Evolutionary conservation across 53 echinoderm and acorn worm genomes (phyloP).

Genomic region (Pentamera pediparva): DNA sequence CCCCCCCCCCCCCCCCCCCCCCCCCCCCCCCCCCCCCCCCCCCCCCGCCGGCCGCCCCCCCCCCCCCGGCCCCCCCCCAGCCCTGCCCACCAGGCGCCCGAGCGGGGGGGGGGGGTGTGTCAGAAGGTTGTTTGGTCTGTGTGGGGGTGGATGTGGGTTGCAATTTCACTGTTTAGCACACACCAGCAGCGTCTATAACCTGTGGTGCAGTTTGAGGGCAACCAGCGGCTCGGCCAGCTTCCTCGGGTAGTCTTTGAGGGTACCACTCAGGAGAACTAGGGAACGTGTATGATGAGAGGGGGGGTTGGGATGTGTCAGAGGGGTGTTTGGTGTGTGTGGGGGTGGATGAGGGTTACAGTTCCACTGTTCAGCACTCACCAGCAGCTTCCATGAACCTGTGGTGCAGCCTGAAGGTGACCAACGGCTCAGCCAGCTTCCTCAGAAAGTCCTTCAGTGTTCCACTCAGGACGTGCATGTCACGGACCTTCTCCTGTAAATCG

Average conservation of each 20-base stretch:
- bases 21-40: no score
- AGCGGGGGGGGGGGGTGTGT: no score
- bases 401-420: constrained; percentile 89
- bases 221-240: background rate
- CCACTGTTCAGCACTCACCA: constrained; percentile 27
- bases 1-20: no score
- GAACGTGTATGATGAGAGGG: background rate
- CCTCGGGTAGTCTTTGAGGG: no score
- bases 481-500: constrained; percentile 66
- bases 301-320: background rate
- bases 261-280: background rate
- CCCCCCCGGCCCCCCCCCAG: no score
- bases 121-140: background rate
- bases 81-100: no score
- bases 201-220: constrained; percentile 55
- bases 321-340: background rate
- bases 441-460: constrained; percentile 89
- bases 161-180: background rate
- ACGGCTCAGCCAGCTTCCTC: constrained; percentile 68
- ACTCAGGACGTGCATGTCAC: constrained; percentile 75
- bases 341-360: no score
- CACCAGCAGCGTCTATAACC: constrained; percentile 87
- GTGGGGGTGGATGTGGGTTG: no score
- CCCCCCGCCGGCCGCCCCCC: no score
- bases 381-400: constrained; percentile 82